Conservation (phyloP, 2,888 invertebrate species). For the Mellilla xanthometata region DNA sequence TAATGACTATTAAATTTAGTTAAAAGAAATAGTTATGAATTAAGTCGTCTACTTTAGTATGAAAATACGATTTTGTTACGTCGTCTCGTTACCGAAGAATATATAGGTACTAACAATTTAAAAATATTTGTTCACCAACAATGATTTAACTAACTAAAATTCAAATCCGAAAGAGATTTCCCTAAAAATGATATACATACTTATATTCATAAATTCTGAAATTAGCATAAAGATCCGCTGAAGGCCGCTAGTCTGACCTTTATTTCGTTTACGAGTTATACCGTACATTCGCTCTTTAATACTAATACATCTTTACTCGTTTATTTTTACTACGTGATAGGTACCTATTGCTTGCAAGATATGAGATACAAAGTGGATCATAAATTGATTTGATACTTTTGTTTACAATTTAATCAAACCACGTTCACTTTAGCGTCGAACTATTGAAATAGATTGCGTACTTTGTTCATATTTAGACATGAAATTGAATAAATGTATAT, state of each 20-base stretch:
- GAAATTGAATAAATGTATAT: too few species aligned
- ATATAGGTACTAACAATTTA: too few species aligned
- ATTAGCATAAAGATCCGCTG: conserved; percentile 24
- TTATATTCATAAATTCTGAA: conserved; percentile 28
- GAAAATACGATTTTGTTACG: too few species aligned
- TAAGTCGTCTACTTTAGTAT: too few species aligned
- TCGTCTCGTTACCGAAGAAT: too few species aligned
- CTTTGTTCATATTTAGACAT: too few species aligned
- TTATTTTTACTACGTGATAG: conserved; percentile 2
- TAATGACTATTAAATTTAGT: too few species aligned
- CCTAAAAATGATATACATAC: conserved; percentile 16
- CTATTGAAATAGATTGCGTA: too few species aligned
- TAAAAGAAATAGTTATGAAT: too few species aligned
- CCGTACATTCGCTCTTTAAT: conserved; percentile 25
- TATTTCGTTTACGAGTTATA: conserved; percentile 15
- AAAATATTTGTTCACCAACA: too few species aligned
- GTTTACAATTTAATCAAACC: not conserved
- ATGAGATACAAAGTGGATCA: conserved; percentile 5
- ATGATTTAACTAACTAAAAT: too few species aligned
- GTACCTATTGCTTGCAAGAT: conserved; percentile 2
- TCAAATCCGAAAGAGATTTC: conserved; percentile 12
- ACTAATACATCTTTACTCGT: conserved; percentile 13
- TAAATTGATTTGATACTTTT: conserved; percentile 7
- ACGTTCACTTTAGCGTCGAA: not conserved
- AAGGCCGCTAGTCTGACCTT: conserved; percentile 24